Percentiles rank a stretch among this genome's conserved stretches.
These are phyloP conservation scores for Manis crassicaudata DNA, from an alignment of 2,797 vertebrate genomes.

Conservation along the genomic window DNA sequence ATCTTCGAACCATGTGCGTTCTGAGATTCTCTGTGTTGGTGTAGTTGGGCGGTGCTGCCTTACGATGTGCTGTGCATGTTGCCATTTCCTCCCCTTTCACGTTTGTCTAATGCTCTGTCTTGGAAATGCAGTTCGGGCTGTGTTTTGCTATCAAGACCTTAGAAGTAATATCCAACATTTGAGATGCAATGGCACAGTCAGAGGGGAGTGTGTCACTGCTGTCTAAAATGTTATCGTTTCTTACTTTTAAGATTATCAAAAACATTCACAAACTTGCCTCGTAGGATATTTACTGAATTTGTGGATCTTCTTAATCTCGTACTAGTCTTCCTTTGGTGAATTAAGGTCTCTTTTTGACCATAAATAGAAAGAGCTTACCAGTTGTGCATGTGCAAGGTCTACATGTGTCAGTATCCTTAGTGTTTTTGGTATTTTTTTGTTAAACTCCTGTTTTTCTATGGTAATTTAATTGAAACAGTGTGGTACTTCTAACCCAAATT, in stretches of 20 bases:
- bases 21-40: slow-evolving; percentile 62
- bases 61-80: slow-evolving; percentile 79
- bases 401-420: slow-evolving; percentile 56
- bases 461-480: slow-evolving; percentile 11
- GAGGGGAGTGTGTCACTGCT: slow-evolving; percentile 63
- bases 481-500: not conserved
- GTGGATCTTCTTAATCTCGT: not conserved
- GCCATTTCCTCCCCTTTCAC: slow-evolving; percentile 54
- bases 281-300: slow-evolving; percentile 54
- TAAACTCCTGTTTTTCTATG: not conserved
- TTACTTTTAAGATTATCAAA: slow-evolving; percentile 66
- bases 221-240: slow-evolving; percentile 71
- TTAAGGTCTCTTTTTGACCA: slow-evolving; percentile 9
- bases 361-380: slow-evolving; percentile 10
- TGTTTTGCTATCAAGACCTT: slow-evolving; percentile 73
- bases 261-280: slow-evolving; percentile 42
- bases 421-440: slow-evolving; percentile 49
- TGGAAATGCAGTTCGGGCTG: slow-evolving; percentile 61
- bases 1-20: not conserved
- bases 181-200: slow-evolving; percentile 49
- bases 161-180: slow-evolving; percentile 73
- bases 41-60: slow-evolving; percentile 78
- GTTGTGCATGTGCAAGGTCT: not conserved
- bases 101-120: slow-evolving; percentile 57
- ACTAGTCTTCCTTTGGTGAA: not conserved